Evolutionary conservation across 1,140 invertebrate genomes (phyloP), one percentile per base, ranked within the genome.

Genomic region (Lithobius niger): DNA sequence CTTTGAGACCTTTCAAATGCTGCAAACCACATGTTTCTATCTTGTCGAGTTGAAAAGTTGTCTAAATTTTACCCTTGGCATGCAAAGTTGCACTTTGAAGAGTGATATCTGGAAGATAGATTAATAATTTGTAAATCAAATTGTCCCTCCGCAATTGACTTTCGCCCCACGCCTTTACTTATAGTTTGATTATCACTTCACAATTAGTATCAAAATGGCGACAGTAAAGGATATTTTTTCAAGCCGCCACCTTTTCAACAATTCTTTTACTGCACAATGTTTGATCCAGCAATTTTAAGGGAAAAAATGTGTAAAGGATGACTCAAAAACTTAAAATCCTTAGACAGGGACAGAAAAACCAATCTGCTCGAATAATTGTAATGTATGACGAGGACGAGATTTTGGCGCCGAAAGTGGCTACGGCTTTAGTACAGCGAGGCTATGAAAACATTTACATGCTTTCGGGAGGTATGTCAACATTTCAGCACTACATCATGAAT

Each of bases 381-480:
- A 51, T 76, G 1, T 77, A 76, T 65, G 75, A 76, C 61, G 71
- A 76, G 40, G 73, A 74, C 60, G 75, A 76, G 59, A 66, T 62
- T 18, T 50, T 71, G 25, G 68, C 69, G 15, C 66, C 66, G 6
- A 58, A 64, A 52, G 69, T 67, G 24, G 71, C 69, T 1, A 68
- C 72, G 2, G 75, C 72, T 4, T 52, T 77, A 31, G 68, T 74
- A 4, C 68, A 78, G 60, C 63, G 76, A 51, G 75, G 75, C 2
- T 77, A 77, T 62, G 72, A 75, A 36, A 77, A 77, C 61, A 58
- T 77, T 10, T 76, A 76, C 57, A 59, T 78, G 57, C 61, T 77
- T 36, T 75, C 74, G 49, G 76, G 76, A 57, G 75, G 75, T 72
- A 60, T 57, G 63, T 43, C 31, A 10, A 36, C 6, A 10, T 36